Percentiles rank a stretch among this genome's conserved stretches.
Evolutionary conservation across 2,888 invertebrate genomes (phyloP).

Genomic region (Pterobdella sp.): DNA sequence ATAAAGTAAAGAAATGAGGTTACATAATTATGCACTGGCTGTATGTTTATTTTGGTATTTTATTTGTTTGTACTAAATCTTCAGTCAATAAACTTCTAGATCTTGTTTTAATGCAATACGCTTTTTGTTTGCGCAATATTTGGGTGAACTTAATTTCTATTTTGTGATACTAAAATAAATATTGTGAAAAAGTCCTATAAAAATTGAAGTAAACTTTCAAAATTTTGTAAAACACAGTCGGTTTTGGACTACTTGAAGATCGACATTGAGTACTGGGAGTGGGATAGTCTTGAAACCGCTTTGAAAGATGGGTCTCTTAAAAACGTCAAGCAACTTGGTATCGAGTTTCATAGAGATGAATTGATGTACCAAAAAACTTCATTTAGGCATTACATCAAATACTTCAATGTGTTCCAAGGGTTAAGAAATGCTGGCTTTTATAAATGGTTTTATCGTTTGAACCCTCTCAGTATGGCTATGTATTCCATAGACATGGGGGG

Average conservation of each 20-base stretch:
- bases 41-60: too few relatives aligned
- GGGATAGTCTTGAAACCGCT: slow-evolving; percentile 1
- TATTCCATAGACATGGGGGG: not conserved
- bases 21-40: too few relatives aligned
- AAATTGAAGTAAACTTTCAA: not conserved
- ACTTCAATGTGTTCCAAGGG: not conserved
- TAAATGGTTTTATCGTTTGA: slow-evolving; percentile 5
- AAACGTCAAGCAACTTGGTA: slow-evolving; percentile 10
- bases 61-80: too few relatives aligned
- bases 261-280: slow-evolving; percentile 8
- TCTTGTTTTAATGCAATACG: too few relatives aligned
- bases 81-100: too few relatives aligned
- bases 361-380: not conserved
- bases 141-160: too few relatives aligned
- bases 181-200: too few relatives aligned
- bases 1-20: too few relatives aligned
- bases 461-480: not conserved
- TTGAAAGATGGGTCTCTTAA: slow-evolving; percentile 7
- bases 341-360: slow-evolving; percentile 3
- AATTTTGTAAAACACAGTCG: slow-evolving; percentile 1
- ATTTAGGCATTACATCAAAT: not conserved
- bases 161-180: too few relatives aligned
- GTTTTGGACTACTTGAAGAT: slow-evolving; percentile 9
- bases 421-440: slow-evolving; percentile 4
- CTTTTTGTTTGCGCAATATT: too few relatives aligned